Conservation (phyloP, 2,888 invertebrate species). For the Epinotia demarniana region DNA sequence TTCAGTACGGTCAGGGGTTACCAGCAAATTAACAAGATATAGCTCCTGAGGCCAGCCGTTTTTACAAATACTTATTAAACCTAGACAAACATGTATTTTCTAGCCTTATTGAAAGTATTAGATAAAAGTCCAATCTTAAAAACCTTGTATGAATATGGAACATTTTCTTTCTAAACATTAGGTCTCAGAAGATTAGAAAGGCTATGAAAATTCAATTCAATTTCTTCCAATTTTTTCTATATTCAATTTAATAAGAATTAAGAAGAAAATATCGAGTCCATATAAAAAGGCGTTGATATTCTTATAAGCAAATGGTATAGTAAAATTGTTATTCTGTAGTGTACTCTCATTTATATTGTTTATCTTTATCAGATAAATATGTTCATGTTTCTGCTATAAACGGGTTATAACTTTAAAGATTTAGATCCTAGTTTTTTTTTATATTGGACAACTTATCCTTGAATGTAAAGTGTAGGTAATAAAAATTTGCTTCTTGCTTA, state of each 20-base stretch:
- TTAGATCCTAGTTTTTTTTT: neutral
- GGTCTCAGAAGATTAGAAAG: neutral
- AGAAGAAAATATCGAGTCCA: neutral
- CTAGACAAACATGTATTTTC: neutral
- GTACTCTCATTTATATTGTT: too few relatives aligned
- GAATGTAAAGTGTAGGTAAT: neutral
- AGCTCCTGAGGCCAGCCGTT: slow-evolving; percentile 1
- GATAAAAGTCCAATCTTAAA: neutral
- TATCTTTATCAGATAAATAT: neutral
- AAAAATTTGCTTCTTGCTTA: neutral
- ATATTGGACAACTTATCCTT: neutral
- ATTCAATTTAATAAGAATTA: too few relatives aligned
- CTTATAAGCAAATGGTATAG: neutral
- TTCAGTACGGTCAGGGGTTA: slow-evolving; percentile 18
- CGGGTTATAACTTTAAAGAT: neutral
- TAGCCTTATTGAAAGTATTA: neutral
- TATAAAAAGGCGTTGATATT: neutral
- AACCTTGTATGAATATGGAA: neutral
- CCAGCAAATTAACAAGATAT: neutral
- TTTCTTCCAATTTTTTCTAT: too few relatives aligned
- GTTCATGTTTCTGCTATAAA: neutral
- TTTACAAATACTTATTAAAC: neutral
- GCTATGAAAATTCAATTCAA: too few relatives aligned
- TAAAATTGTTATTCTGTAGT: neutral
- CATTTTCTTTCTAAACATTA: neutral